Conservation (phyloP, 1,140 invertebrate genomes). For the Saccostrea cuccullata region DNA sequence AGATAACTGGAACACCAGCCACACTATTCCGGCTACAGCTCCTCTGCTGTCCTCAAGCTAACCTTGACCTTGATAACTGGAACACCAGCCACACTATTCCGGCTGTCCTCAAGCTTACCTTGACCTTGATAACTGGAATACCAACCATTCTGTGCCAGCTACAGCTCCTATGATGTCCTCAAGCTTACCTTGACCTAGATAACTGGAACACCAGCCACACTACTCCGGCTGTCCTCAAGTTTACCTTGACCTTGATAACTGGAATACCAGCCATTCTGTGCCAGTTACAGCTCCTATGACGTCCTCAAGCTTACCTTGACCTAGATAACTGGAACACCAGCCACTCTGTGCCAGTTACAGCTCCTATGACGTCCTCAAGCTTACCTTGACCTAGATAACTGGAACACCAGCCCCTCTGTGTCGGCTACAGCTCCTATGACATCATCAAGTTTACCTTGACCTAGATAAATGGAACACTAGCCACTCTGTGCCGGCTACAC, state of each 20-base stretch:
- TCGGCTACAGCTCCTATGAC: not conserved
- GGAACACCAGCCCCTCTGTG: too few species aligned
- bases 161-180: not conserved
- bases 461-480: conserved; percentile 76
- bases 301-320: conserved; percentile 57
- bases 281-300: conserved; percentile 81
- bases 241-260: conserved; percentile 76
- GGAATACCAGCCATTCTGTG: conserved; percentile 64
- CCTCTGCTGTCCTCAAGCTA: conserved; percentile 82
- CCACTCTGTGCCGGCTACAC: conserved; percentile 74
- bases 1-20: conserved; percentile 77
- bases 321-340: too few species aligned
- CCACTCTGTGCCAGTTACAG: too few species aligned
- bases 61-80: too few species aligned
- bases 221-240: conserved; percentile 56
- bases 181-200: conserved; percentile 74
- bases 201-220: conserved; percentile 77
- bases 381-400: too few species aligned
- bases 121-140: too few species aligned
- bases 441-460: conserved; percentile 69
- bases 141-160: too few species aligned
- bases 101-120: too few species aligned
- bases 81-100: too few species aligned
- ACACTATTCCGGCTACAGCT: conserved; percentile 75
- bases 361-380: too few species aligned